These are phyloP conservation scores for Spisula subtruncata DNA, from an alignment of 2,888 invertebrate genomes.

Conservation along the genomic window DNA sequence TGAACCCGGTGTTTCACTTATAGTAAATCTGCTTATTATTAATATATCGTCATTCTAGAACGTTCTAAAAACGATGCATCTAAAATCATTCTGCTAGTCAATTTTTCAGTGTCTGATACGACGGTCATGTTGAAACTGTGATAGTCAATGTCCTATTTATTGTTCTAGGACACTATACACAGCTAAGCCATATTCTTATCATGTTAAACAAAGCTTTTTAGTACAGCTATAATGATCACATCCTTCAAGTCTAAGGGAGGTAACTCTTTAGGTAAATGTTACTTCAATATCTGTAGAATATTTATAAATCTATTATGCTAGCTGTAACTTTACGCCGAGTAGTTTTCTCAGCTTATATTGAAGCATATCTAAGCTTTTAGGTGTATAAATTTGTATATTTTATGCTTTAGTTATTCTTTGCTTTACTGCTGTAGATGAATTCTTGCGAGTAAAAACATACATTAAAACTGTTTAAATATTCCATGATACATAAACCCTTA, in stretches of 20 bases:
- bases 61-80: neutral
- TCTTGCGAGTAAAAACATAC: neutral
- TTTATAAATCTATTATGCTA: neutral
- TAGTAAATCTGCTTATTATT: constrained; percentile 36
- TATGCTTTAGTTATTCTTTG: constrained; percentile 2
- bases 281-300: neutral
- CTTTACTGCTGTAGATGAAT: neutral
- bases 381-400: neutral
- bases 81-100: neutral
- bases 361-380: constrained; percentile 2
- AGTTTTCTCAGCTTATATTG: neutral
- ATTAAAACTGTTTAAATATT: too few species aligned
- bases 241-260: neutral
- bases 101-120: neutral
- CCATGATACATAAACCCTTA: too few species aligned
- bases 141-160: too few species aligned
- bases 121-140: too few species aligned
- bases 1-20: constrained; percentile 60
- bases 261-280: neutral
- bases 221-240: neutral
- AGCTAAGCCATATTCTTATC: neutral
- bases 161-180: neutral
- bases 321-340: neutral
- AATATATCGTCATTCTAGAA: too few species aligned
- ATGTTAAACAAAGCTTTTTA: neutral